phyloP scores from a whole-genome alignment of 2,797 vertebrate genomes.

The Phoeniculus purpureus region DNA sequence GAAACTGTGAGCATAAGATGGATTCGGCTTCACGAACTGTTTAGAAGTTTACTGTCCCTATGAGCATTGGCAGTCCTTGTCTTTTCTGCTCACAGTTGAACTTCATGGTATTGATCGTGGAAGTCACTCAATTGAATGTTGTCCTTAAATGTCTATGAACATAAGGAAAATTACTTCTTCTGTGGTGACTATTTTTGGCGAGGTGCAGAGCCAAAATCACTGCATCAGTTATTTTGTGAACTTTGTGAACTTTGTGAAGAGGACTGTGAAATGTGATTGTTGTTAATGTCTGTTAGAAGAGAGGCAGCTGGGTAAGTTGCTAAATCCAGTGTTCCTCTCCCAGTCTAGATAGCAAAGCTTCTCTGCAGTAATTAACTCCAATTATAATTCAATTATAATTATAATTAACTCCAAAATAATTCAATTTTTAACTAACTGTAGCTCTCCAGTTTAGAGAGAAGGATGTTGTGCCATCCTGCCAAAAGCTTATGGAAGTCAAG shows the following conservation, averaged over 20 bases:
- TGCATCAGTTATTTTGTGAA: not conserved
- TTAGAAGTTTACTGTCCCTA: not conserved
- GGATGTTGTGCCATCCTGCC: not conserved
- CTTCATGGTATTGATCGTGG: not conserved
- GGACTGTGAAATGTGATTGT: not conserved
- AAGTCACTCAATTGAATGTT: not conserved
- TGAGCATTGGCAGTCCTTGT: not conserved
- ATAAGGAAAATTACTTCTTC: not conserved
- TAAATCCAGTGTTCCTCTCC: not conserved
- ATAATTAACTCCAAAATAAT: too few species aligned
- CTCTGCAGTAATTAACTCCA: not conserved
- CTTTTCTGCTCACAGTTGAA: not conserved
- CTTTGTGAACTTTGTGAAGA: not conserved
- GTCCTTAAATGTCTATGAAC: not conserved
- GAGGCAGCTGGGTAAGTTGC: not conserved
- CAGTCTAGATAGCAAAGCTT: constrained; percentile 3
- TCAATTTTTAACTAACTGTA: not conserved
- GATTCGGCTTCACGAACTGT: not conserved
- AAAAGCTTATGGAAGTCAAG: not conserved
- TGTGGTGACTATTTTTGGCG: not conserved
- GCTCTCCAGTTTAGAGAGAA: not conserved
- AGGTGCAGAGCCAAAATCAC: not conserved
- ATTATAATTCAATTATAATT: too few species aligned
- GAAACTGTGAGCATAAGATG: not conserved
- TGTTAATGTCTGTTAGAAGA: constrained; percentile 19